Evolutionary conservation across 2,113 vertebrate genomes (phyloP), one percentile per base, ranked within the genome.

Genomic region (Gasterosteus nipponicus): DNA sequence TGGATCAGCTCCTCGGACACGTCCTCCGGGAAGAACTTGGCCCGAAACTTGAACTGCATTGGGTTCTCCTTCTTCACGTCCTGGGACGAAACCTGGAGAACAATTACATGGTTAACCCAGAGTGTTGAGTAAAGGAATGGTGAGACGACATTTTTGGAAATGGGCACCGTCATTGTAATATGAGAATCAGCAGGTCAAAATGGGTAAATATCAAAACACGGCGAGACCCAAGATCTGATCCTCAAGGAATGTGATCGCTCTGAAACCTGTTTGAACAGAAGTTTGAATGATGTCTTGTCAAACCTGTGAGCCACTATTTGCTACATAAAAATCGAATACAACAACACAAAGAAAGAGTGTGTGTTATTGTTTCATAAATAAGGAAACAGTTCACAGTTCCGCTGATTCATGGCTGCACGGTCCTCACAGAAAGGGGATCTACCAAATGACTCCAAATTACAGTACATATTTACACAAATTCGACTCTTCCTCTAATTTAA

Each of bases 21-120:
- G 0, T 99, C 98, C 77, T 99, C 98, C 0, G 98, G 98, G 86
- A 96, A 99, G 93, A 98, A 98, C 85, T 97, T 99, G 88, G 95
- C 95, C 59, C 96, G 95, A 81, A 99, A 99, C 90, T 95, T 98
- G 90, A 99, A 99, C 84, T 98, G 97, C 12, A 98, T 94, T 0
- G 97, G 97, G 84, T 93, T 98, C 75, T 97, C 96, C 88, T 99
- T 99, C 89, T 93, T 96, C 58, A 98, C 89, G 19, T 98, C 96
- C 91, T 99, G 97, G 78, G 96, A 94, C 0, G 95, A 96, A 54
- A 99, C 97, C 98, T 99, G 74, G 12, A 26, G 51, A 85, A 41
- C 11, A 60, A 61, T n/a, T 7, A 57, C 26, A 68, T 1, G 14
- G 6, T 53, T 60, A 18, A 57, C 18, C 15, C 2, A 15, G 10